Base-by-base conservation (phyloP, 2,113 vertebrate species). In the Cercocebus atys region DNA sequence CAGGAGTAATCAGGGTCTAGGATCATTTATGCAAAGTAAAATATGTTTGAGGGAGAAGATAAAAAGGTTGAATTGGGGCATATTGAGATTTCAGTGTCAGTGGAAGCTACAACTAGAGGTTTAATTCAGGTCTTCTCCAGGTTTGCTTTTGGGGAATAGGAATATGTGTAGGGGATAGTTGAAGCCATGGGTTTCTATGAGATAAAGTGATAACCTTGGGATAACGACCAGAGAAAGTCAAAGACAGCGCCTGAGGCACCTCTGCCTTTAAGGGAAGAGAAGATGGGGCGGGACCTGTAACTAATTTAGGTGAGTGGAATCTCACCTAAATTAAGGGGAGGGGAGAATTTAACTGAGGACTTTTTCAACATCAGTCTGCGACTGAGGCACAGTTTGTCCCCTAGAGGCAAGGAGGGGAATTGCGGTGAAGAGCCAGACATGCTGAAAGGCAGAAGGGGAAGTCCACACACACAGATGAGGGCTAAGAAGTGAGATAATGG, bases 391-490 rank as follows among this genome's bases (percentile, higher is more conserved):
- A 17, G n/a, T 40, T 61, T 94, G 14, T 43, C 66, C 50, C 68
- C 75, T 73, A n/a, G 68, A 90, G 94, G 45, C 27, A 23, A 50
- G 18, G 38, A 59, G 8, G 17, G 47, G 1, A 23, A 79, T 27
- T 94, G 73, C 27, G 22, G 8, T 18, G 43, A 57, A 81, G 55
- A 91, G n/a, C 40, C 16, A 3, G 27, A 25, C 6, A 5, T 2
- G 43, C n/a, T 14, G 32, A 17, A 83, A 70, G 43, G 23, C 40
- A 50, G 23, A 3, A 18, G 50, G 27, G 12, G 6, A 18, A 18
- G 47, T 27, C 52, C 32, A 55, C 18, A 16, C 0, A 5, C 2
- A 12, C 17, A n/a, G 4, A 7, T n/a, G 78, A 40, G 72, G 0
- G 22, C 80, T 78, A 35, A 57, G 8, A 59, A 43, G 35, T 61